phyloP scores from a whole-genome alignment of 2,797 vertebrate species.

The Petrocephalus schoutedeni region DNA sequence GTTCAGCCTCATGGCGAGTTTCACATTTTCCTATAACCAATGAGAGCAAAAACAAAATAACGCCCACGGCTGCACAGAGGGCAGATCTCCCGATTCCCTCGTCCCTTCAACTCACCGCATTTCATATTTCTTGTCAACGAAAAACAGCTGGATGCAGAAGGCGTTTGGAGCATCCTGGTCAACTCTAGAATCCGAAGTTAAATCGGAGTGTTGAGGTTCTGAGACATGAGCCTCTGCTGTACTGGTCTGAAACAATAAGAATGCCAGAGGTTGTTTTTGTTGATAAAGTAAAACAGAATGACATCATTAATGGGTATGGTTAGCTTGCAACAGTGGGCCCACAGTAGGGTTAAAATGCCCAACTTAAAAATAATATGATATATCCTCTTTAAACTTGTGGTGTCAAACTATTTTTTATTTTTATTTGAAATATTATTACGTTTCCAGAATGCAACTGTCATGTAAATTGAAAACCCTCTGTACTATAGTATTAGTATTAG shows the following conservation, averaged over 20 bases:
- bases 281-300: neutral
- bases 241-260: conserved; percentile 30
- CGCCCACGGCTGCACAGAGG: neutral
- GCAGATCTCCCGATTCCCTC: neutral
- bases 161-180: conserved; percentile 51
- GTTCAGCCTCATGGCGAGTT: neutral
- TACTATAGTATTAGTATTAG: neutral
- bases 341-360: neutral
- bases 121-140: conserved; percentile 71
- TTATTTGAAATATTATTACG: neutral
- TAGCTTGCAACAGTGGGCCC: neutral
- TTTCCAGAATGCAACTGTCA: neutral
- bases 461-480: neutral
- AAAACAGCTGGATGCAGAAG: conserved; percentile 76
- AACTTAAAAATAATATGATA: neutral
- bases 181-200: conserved; percentile 29
- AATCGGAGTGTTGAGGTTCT: conserved; percentile 5
- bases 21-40: neutral
- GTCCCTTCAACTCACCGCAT: conserved; percentile 57
- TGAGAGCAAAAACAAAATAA: neutral
- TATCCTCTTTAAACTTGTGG: neutral
- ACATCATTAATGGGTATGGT: neutral
- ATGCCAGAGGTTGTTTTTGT: neutral
- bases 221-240: neutral
- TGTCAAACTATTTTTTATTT: neutral